These are phyloP conservation scores for Hemaris fuciformis DNA, from an alignment of 2,888 invertebrate genomes.

Conservation along the genomic window DNA sequence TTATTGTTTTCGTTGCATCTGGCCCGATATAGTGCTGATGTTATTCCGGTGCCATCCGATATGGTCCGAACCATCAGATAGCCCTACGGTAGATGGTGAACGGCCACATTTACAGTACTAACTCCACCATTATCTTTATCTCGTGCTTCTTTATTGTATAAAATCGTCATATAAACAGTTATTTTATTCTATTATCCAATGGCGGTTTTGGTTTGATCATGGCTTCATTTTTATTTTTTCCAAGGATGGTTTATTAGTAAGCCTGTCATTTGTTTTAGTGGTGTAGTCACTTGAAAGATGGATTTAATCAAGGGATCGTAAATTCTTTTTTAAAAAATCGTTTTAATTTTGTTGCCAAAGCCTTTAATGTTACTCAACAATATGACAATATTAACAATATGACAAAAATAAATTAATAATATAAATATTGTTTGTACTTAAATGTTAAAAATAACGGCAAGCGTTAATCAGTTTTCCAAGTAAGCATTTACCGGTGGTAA, in stretches of 20 bases:
- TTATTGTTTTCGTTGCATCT: slow-evolving; percentile 53
- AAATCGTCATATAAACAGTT: slow-evolving; percentile 58
- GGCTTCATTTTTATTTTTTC: slow-evolving; percentile 27
- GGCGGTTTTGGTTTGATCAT: slow-evolving; percentile 35
- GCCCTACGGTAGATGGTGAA: slow-evolving; percentile 45
- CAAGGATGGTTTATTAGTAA: background rate
- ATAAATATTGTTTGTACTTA: no score
- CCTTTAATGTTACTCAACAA: no score
- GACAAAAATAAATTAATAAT: no score
- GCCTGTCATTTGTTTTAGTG: background rate
- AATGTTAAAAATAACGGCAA: no score
- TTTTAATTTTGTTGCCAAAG: no score
- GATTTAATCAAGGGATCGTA: no score
- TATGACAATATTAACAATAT: no score
- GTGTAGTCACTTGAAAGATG: background rate
- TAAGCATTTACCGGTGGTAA: no score
- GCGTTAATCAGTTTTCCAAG: no score
- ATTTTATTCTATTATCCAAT: slow-evolving; percentile 47
- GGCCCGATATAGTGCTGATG: slow-evolving; percentile 43
- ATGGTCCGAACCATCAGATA: slow-evolving; percentile 64
- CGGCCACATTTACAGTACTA: slow-evolving; percentile 45
- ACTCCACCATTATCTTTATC: slow-evolving; percentile 50
- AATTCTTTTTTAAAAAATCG: no score
- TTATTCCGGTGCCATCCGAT: slow-evolving; percentile 50
- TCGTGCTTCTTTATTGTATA: slow-evolving; percentile 62